These are phyloP conservation scores for Micropoecilia bifurca DNA, from an alignment of 2,797 vertebrate species.

Conservation along the genomic window DNA sequence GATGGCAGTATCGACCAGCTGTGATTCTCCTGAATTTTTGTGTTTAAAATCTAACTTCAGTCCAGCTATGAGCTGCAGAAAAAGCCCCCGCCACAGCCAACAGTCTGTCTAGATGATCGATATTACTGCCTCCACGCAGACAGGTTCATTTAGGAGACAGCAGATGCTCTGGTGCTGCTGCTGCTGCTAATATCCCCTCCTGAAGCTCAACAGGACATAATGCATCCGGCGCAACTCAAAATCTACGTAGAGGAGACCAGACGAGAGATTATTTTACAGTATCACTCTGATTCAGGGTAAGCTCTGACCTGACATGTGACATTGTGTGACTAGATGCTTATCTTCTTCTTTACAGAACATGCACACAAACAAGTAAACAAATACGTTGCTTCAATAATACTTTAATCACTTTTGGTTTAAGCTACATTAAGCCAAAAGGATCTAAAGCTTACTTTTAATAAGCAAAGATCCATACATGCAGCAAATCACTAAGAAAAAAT, in stretches of 20 bases:
- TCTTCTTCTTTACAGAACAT: background rate
- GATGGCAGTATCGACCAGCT: slow-evolving; percentile 77
- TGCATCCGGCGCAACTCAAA: slow-evolving; percentile 3
- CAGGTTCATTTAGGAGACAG: slow-evolving; percentile 37
- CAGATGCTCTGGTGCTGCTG: slow-evolving; percentile 25
- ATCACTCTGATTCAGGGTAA: slow-evolving; percentile 48
- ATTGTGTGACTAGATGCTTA: slow-evolving; percentile 15
- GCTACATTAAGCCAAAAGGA: background rate
- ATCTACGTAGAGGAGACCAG: slow-evolving; percentile 5
- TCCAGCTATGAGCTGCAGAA: slow-evolving; percentile 34
- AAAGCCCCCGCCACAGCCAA: slow-evolving; percentile 41
- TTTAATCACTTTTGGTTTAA: background rate
- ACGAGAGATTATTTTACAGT: slow-evolving; percentile 32
- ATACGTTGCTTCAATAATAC: slow-evolving; percentile 6
- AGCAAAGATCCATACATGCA: slow-evolving; percentile 1
- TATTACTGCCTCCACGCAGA: slow-evolving; percentile 39
- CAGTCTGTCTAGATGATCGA: slow-evolving; percentile 54
- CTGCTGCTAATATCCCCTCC: slow-evolving; percentile 29
- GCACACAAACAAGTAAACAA: slow-evolving; percentile 7
- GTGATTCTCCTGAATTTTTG: slow-evolving; percentile 11
- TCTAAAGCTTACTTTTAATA: background rate
- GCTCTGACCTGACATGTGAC: slow-evolving; percentile 8
- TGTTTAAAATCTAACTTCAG: slow-evolving; percentile 40
- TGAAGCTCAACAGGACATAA: slow-evolving; percentile 16
- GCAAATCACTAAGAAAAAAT: background rate